phyloP scores from a whole-genome alignment of 2,888 invertebrate species.

The Halictus ligatus region DNA sequence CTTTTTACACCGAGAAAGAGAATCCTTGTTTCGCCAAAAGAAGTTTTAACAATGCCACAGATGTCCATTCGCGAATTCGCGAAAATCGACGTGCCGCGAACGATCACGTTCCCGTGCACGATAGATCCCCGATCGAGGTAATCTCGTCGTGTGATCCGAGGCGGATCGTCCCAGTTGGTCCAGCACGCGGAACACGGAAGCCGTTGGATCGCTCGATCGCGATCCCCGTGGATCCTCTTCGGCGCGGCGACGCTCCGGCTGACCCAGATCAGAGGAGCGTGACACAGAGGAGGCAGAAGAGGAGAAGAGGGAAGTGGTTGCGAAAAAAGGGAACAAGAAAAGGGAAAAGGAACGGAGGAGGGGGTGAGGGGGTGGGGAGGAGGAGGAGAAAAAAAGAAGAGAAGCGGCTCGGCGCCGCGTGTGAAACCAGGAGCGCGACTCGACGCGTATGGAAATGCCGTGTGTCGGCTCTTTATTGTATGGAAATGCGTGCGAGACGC shows the following conservation, averaged over 20 bases:
- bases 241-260: conserved; percentile 24
- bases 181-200: conserved; percentile 26
- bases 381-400: neutral
- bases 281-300: conserved; percentile 28
- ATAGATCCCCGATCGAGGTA: neutral
- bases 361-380: neutral
- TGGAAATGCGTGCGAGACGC: conserved; percentile 81
- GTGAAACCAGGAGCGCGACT: conserved; percentile 74
- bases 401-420: conserved; percentile 72
- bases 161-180: conserved; percentile 27
- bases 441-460: conserved; percentile 81
- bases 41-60: too few relatives aligned
- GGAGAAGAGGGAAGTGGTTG: conserved; percentile 27
- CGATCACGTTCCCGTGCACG: neutral
- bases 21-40: too few relatives aligned
- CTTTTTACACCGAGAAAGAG: too few relatives aligned
- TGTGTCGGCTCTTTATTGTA: conserved; percentile 79
- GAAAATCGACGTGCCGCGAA: neutral
- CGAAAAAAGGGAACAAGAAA: conserved; percentile 32
- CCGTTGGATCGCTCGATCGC: conserved; percentile 4
- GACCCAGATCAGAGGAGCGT: conserved; percentile 58
- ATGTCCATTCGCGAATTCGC: too few relatives aligned
- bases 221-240: neutral
- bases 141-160: neutral
- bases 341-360: conserved; percentile 22